Base-by-base conservation (phyloP, 2,113 vertebrate species). In the Sinosuthora webbiana region DNA sequence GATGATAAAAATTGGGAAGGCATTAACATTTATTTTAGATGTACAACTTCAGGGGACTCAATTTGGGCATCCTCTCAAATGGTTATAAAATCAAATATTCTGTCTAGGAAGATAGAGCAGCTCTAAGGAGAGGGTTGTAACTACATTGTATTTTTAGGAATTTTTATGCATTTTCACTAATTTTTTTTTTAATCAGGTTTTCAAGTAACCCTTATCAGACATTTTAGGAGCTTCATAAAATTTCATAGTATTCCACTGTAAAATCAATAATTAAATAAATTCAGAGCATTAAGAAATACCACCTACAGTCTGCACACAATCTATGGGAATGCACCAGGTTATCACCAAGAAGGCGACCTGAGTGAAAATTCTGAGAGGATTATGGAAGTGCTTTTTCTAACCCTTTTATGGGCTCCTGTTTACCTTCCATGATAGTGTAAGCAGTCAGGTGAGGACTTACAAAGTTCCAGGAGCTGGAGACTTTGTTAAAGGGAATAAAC, bases 321-420 rank as follows among this genome's bases (percentile, higher is more conserved):
- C 25, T 77, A n/a, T 0, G 0, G 47, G 47, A 68, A 87, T 63
- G 16, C n/a, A 52, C 9, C 5, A 86, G 25, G 7, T 56, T 42
- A 79, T 23, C n/a, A 44, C 8, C 33, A 86, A 41, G 30, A 71
- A 74, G 67, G 20, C 10, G 81, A 87, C 3, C 13, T 49, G 11
- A 31, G 49, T 45, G 45, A 42, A 91, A 74, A 35, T 27, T 81
- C 28, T 52, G 15, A 60, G 17, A 81, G 8, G 22, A 65, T 65
- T 81, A 81, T 4, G 31, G 37, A 53, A 62, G 31, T 41, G 45
- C 45, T 74, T 74, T 89, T 80, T 31, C 74, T 41, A 78, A 69
- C 10, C 23, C 17, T 52, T 87, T 47, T 69, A 73, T 30, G 33
- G 27, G 21, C 14, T 62, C 18, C 27, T 96, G 31, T 41, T 87